Evolutionary conservation across 2,888 invertebrate species (phyloP), one percentile per base, ranked within the genome.

Genomic region (Epirrita christyi): DNA sequence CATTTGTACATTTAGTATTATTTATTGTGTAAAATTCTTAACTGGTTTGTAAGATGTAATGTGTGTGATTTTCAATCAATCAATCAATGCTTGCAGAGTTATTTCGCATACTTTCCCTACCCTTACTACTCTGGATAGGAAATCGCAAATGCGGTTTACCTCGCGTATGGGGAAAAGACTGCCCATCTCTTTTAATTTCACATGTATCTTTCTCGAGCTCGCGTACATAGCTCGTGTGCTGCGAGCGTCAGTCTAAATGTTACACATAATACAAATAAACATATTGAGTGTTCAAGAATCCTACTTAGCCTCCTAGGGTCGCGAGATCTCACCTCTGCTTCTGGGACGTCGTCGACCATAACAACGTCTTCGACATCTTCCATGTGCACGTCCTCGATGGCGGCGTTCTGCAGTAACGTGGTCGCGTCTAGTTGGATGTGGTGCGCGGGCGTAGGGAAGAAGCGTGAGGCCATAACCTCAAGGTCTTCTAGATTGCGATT

Each of bases 351-450:
- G 56, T 85, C 80, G 14, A 8, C 8, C 79, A 85, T 78, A 51
- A 89, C 81, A 45, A 82, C 80, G 55, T 87, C 92, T 76, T 93
- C 88, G 14, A 85, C 93, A 71, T 96, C 95, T 76, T 97, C 97
- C 97, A 97, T 97, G 78, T 96, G 96, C 53, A 97, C 96, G 76
- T 97, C 97, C 27, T 95, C 92, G 61, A 97, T 97, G 42, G 95
- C 94, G 38, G 95, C 96, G 68, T 95, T 96, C 86, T 98, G 97
- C 51, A 98, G 93, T 65, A 98, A 88, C 14, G 96, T 94, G 11
- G 96, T 94, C 8, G 97, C 94, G 81, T 98, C 98, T 61, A 98
- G 83, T 64, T 95, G 93, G 29, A 96, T 94, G 80, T 96, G 97
- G 78, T 96, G 95, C n/a, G 92, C 75, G 0, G 98, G 98, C 0